phyloP scores from a whole-genome alignment of 2,888 invertebrate species.

The Nomada hirtipes region DNA sequence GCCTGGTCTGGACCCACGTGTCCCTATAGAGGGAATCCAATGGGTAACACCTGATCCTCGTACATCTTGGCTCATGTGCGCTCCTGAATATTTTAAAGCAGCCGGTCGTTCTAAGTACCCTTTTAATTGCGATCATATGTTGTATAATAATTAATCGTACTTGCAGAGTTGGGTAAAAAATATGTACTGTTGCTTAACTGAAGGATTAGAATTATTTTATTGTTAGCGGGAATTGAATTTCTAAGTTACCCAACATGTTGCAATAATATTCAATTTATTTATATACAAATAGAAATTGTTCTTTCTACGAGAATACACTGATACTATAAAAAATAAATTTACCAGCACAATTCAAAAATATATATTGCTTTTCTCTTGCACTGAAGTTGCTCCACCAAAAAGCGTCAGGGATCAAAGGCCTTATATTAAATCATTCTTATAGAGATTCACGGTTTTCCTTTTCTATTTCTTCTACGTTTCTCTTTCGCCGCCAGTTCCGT shows the following conservation, averaged over 20 bases:
- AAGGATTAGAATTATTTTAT: not conserved
- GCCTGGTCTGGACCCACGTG: slow-evolving; percentile 49
- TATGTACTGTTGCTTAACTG: not conserved
- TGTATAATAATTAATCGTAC: not conserved
- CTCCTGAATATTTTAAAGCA: slow-evolving; percentile 5
- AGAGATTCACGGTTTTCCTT: slow-evolving; percentile 39
- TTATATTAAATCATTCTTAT: slow-evolving; percentile 40
- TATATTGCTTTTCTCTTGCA: slow-evolving; percentile 4
- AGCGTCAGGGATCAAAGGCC: slow-evolving; percentile 29
- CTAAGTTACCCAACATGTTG: too few relatives aligned
- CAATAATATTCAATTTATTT: too few relatives aligned
- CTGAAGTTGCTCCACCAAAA: slow-evolving; percentile 20
- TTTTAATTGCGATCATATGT: slow-evolving; percentile 27
- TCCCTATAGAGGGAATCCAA: slow-evolving; percentile 48
- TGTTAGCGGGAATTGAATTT: too few relatives aligned
- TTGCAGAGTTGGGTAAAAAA: not conserved
- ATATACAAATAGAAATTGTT: too few relatives aligned
- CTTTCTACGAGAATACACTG: too few relatives aligned
- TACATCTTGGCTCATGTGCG: slow-evolving; percentile 35
- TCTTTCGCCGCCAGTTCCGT: not conserved
- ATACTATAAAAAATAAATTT: too few relatives aligned
- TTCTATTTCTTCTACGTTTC: not conserved
- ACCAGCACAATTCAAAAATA: too few relatives aligned
- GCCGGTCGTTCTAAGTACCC: not conserved
- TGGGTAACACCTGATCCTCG: slow-evolving; percentile 47